phyloP scores from a whole-genome alignment of 2,113 vertebrate genomes.

The Lagopus leucura region DNA sequence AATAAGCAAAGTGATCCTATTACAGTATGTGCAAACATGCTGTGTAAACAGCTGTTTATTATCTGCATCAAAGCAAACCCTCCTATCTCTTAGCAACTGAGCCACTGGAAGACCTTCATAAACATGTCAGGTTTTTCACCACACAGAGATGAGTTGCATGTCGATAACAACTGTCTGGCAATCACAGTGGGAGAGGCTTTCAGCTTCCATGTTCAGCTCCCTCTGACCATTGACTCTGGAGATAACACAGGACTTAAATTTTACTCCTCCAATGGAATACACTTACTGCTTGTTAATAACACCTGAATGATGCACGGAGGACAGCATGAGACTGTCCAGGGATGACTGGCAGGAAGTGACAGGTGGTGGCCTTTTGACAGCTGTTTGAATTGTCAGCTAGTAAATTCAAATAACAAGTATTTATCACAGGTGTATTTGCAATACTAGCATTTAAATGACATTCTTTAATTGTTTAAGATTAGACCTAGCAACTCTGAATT shows the following conservation, averaged over 20 bases:
- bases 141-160: not conserved
- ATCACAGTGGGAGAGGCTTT: not conserved
- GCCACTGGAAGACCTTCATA: not conserved
- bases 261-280: not conserved
- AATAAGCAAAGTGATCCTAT: slow-evolving; percentile 27
- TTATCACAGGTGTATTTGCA: not conserved
- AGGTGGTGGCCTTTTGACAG: not conserved
- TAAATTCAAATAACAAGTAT: not conserved
- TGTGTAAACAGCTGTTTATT: slow-evolving; percentile 59
- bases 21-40: slow-evolving; percentile 17
- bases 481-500: not conserved
- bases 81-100: not conserved
- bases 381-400: not conserved
- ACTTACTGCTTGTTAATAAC: not conserved
- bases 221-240: not conserved
- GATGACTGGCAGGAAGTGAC: not conserved
- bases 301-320: not conserved
- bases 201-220: not conserved
- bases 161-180: not conserved
- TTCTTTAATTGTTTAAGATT: not conserved
- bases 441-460: not conserved
- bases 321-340: not conserved
- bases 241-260: not conserved
- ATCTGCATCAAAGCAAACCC: slow-evolving; percentile 25
- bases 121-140: not conserved